Evolutionary conservation across 2,888 invertebrate genomes (phyloP).

Genomic region (Morinoia aosen): DNA sequence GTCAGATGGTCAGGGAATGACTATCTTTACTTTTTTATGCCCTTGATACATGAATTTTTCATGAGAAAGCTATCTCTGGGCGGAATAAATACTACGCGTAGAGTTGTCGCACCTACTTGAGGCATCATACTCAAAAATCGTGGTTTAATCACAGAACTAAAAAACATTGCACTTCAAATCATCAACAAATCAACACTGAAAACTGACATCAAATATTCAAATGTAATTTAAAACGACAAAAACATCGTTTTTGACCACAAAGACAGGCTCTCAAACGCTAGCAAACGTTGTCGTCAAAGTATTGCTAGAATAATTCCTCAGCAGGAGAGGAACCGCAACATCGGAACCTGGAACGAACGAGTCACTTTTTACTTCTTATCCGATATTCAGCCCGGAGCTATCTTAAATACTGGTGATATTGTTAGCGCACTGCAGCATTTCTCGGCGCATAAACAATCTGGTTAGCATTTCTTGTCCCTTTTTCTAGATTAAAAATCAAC

Average conservation of each 20-base stretch:
- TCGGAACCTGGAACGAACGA: background rate
- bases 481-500: background rate
- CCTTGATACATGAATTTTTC: background rate
- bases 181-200: background rate
- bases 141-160: background rate
- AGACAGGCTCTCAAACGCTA: background rate
- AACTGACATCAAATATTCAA: background rate
- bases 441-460: conserved; percentile 34
- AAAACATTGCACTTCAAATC: background rate
- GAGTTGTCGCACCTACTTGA: background rate
- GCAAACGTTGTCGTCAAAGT: background rate
- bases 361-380: background rate
- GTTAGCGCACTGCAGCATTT: conserved; percentile 19
- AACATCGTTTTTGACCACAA: background rate
- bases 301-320: background rate
- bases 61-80: no score
- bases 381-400: conserved; percentile 41
- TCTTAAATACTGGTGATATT: conserved; percentile 28
- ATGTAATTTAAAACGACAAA: background rate
- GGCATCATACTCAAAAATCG: background rate
- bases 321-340: background rate
- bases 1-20: background rate
- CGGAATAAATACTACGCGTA: background rate
- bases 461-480: background rate
- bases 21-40: background rate